Base-by-base conservation (phyloP, 2,888 invertebrate species). In the Agriopis aurantiaria region DNA sequence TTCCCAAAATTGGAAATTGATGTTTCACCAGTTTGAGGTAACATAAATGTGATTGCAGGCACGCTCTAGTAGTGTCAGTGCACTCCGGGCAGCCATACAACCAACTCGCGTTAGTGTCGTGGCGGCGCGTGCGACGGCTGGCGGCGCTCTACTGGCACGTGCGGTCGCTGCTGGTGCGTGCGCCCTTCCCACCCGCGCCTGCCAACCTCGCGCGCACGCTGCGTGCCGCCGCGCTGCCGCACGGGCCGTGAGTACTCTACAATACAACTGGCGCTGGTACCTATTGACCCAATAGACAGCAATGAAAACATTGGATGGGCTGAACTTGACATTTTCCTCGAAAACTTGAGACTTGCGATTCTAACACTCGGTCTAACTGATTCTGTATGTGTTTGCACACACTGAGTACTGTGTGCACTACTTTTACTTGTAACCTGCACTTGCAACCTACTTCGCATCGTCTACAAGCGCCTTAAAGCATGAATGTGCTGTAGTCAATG, bases 31-130 rank as follows among this genome's bases (percentile, higher is more conserved):
- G 52, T 33, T 4, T 14, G 41, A 33, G n/a, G 12, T 41, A 11
- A 43, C 11, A 5, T 8, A 8, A 7, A 4, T 5, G 8, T 23
- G 10, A 8, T 57, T 58, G 8, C 80, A 96, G 97, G 78, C 97
- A 97, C 89, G 97, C 97, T 55, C 95, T 97, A 59, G 95, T 95
- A 60, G 95, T 97, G 66, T 96, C 96, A 5, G 97, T 97, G 65
- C 96, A 96, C 77, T 97, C 96, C 72, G 98, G 98, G 7, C 98
- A 98, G 88, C 98, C 98, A 0, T 98, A 98, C 91, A 98, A 98
- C 91, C 98, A 98, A 91, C 93, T 98, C 83, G 97, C 98, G 62
- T 94, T 98, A 58, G 93, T 98, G 75, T 97, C 97, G 88, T 97
- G 97, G 78, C 97, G 97, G 48, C 96, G 97, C 76, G 97, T 97